A percentile compares a stretch with the other conserved stretches of the same genome.
phyloP scores from a whole-genome alignment of 1,140 invertebrate species.

The Cyclargus thomasi region DNA sequence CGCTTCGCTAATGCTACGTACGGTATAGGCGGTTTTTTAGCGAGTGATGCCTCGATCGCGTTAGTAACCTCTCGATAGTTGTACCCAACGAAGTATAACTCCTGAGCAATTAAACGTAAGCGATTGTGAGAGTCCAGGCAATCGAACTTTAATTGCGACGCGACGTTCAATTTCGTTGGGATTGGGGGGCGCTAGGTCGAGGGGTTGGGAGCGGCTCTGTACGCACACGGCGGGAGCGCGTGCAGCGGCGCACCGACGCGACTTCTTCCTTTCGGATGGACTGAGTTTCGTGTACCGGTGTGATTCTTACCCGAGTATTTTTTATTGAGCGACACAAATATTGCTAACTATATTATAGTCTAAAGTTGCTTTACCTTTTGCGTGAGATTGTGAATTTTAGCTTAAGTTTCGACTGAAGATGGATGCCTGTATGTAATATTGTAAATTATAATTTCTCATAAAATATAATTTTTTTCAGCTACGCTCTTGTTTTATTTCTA shows the following conservation, averaged over 20 bases:
- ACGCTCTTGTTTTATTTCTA: conserved; percentile 58
- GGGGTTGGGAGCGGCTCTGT: conserved; percentile 11
- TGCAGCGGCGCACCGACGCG: conserved; percentile 19
- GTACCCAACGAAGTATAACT: not conserved
- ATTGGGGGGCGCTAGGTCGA: not conserved
- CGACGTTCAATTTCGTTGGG: not conserved
- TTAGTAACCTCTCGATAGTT: not conserved
- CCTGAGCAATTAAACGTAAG: not conserved
- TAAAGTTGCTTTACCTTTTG: conserved; percentile 77
- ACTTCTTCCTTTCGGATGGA: conserved; percentile 54
- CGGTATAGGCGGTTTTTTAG: not conserved
- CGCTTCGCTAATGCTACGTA: not conserved
- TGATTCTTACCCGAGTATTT: conserved; percentile 61
- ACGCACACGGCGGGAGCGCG: conserved; percentile 24
- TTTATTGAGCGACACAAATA: conserved; percentile 71
- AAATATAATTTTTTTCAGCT: conserved; percentile 78
- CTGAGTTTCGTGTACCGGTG: conserved; percentile 58
- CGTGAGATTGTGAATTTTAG: conserved; percentile 76
- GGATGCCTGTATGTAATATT: conserved; percentile 76
- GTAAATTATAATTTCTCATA: conserved; percentile 78
- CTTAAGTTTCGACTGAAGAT: conserved; percentile 76
- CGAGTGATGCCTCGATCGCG: not conserved
- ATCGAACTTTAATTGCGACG: not conserved
- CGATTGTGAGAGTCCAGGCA: not conserved
- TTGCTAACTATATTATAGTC: conserved; percentile 77